Evolutionary conservation across 2,888 invertebrate genomes (phyloP).

Genomic region (Trichogramma dendrolimi): DNA sequence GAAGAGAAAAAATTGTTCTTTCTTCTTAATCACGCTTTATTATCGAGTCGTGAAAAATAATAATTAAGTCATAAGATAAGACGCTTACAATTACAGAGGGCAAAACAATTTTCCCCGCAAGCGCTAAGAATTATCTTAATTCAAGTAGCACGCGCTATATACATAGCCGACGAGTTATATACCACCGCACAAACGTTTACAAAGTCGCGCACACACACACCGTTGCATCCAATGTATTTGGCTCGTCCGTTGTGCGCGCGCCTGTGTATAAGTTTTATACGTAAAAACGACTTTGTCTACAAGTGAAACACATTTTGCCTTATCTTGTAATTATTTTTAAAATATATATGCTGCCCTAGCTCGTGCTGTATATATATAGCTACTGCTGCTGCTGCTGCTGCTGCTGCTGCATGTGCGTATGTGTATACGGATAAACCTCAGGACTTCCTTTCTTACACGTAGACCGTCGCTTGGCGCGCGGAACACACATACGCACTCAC

Average conservation of each 20-base stretch:
- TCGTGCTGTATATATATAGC: too few species aligned
- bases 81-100: not conserved
- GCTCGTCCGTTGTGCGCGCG: too few species aligned
- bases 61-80: constrained; percentile 2
- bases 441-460: constrained; percentile 2
- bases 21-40: not conserved
- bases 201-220: not conserved
- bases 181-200: too few species aligned
- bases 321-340: constrained; percentile 22
- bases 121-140: constrained; percentile 5
- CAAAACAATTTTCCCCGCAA: not conserved
- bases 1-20: not conserved
- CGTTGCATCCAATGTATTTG: not conserved
- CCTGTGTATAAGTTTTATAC: too few species aligned
- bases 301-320: not conserved
- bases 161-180: too few species aligned
- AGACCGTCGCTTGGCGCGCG: not conserved
- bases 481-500: too few species aligned
- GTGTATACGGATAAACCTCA: not conserved
- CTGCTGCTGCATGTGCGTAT: too few species aligned
- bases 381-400: too few species aligned
- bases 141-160: not conserved
- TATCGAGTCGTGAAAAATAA: constrained; percentile 1
- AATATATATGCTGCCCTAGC: not conserved
- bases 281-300: not conserved